These are phyloP conservation scores for Apodemus sylvaticus DNA, from an alignment of 2,113 vertebrate genomes.

Conservation along the genomic window DNA sequence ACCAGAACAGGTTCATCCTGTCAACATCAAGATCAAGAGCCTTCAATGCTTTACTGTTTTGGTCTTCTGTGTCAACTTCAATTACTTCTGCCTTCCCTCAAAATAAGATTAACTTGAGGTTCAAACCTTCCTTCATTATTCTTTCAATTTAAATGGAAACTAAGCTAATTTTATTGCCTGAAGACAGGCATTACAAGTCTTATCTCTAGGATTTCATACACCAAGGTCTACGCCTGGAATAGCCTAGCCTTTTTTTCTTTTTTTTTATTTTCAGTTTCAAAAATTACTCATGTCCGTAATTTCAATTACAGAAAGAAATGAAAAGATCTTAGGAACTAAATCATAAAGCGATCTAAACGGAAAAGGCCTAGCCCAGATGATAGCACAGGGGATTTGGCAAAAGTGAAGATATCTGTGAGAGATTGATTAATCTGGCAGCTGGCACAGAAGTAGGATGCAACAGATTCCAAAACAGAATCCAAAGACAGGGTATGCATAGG, in stretches of 20 bases:
- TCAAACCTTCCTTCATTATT: slow-evolving; percentile 27
- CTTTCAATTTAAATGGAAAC: slow-evolving; percentile 26
- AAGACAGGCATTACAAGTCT: not conserved
- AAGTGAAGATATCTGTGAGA: not conserved
- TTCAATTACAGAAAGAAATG: not conserved
- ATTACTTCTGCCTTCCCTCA: not conserved
- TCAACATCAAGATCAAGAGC: not conserved
- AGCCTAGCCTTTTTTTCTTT: not conserved
- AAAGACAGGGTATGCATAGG: not conserved
- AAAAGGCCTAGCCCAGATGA: not conserved
- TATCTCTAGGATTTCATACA: not conserved
- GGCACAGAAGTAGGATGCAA: not conserved
- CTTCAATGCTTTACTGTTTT: not conserved
- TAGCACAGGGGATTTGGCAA: not conserved
- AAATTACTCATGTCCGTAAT: not conserved
- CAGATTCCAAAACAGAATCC: not conserved
- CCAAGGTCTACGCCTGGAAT: not conserved
- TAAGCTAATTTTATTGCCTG: slow-evolving; percentile 12
- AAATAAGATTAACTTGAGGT: not conserved
- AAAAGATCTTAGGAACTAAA: not conserved
- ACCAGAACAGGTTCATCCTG: not conserved
- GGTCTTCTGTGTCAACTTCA: not conserved
- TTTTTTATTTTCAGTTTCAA: not conserved
- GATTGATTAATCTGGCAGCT: not conserved
- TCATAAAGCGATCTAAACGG: not conserved